Evolutionary conservation across 2,888 invertebrate genomes (phyloP), one percentile per base, ranked within the genome.

Genomic region (Octodonta nipae): DNA sequence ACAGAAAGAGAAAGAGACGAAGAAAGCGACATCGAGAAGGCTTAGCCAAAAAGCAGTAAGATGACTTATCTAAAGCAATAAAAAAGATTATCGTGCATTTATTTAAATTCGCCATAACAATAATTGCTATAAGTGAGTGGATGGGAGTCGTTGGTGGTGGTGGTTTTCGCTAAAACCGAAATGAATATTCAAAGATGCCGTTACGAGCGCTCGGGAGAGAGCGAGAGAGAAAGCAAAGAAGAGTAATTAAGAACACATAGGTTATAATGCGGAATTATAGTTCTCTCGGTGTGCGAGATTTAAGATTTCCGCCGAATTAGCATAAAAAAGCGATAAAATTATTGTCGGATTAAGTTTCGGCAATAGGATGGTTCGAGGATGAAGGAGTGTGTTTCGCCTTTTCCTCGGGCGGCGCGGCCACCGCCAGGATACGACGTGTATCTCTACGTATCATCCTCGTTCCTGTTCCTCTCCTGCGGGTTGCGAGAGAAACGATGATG

Each of bases 211-310:
- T 40, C 33, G 34, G 30, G 34, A 37, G n/a, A n/a, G n/a, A n/a
- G n/a, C n/a, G n/a, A n/a, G n/a, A n/a, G n/a, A n/a, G n/a, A n/a
- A n/a, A n/a, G n/a, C n/a, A n/a, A n/a, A n/a, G n/a, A n/a, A n/a
- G n/a, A 35, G 49, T 46, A 54, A 54, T 53, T 54, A 54, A 53
- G 53, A 54, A 52, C 53, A 48, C 54, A 54, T 54, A 54, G 54
- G 54, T 54, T 53, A 50, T 54, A 52, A 53, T 50, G 45, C 48
- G 51, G 52, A 51, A 50, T 50, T 52, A 43, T 42, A 37, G 38
- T 36, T 33, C 29, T 40, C 38, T 36, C 37, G 32, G 37, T 38
- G 43, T 38, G 43, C 40, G 22, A n/a, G n/a, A 3, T 41, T 40
- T 40, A 41, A 43, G 41, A 41, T 43, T 41, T 40, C 30, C 36